phyloP scores from a whole-genome alignment of 2,888 invertebrate genomes.

The Boloria selene region DNA sequence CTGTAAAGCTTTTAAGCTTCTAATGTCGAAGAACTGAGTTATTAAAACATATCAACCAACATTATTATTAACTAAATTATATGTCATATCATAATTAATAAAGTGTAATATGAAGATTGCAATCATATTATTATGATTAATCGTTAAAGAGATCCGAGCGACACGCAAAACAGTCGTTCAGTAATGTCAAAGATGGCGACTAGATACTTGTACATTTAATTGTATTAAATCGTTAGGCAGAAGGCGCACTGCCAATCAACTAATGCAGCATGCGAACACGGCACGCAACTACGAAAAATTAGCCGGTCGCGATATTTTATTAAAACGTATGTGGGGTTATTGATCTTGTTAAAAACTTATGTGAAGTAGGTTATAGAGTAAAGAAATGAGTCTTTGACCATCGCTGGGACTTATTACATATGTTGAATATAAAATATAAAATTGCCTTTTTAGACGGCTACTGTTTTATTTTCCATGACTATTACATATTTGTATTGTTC shows the following conservation, averaged over 20 bases:
- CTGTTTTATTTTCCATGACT: too few relatives aligned
- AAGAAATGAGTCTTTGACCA: background rate
- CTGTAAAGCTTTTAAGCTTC: background rate
- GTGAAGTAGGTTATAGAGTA: background rate
- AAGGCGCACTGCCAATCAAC: constrained; percentile 75
- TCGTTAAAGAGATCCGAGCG: constrained; percentile 46
- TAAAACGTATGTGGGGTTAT: constrained; percentile 27
- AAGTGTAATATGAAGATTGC: constrained; percentile 13
- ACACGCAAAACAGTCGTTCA: constrained; percentile 77
- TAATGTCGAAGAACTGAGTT: too few relatives aligned
- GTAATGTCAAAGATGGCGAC: constrained; percentile 72
- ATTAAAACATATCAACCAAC: background rate
- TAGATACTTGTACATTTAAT: constrained; percentile 77
- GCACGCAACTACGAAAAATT: constrained; percentile 63
- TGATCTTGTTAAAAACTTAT: constrained; percentile 14
- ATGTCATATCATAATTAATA: background rate
- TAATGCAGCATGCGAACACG: constrained; percentile 76
- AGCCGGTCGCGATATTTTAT: constrained; percentile 32
- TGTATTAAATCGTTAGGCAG: constrained; percentile 80
- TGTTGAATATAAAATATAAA: too few relatives aligned
- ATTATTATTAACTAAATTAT: background rate
- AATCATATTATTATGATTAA: constrained; percentile 37
- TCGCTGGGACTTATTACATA: too few relatives aligned
- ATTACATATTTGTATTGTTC: too few relatives aligned
- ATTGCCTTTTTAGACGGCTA: too few relatives aligned